phyloP scores from a whole-genome alignment of 2,888 invertebrate genomes.

The Polietes domitor region DNA sequence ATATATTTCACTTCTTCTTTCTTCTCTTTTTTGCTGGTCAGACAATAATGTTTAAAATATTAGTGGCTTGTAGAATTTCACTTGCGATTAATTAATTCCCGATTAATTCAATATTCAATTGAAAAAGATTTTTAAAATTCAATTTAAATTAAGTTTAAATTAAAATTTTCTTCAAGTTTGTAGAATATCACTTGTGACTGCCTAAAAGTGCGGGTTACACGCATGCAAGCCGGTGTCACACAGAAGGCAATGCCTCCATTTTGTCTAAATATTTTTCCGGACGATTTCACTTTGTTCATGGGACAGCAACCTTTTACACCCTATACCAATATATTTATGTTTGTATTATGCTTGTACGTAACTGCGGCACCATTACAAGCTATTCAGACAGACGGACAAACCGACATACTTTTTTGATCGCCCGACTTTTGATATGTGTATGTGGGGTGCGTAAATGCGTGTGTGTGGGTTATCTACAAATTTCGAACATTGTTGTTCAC shows the following conservation, averaged over 20 bases:
- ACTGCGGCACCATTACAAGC: slow-evolving; percentile 54
- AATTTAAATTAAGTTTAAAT: no score
- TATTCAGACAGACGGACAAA: slow-evolving; percentile 38
- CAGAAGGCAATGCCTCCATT: slow-evolving; percentile 48
- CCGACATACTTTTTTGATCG: slow-evolving; percentile 56
- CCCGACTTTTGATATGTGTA: slow-evolving; percentile 46
- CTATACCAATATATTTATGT: neutral
- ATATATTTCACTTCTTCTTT: no score
- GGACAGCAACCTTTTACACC: slow-evolving; percentile 17
- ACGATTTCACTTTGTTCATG: slow-evolving; percentile 17
- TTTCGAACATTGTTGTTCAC: slow-evolving; percentile 7
- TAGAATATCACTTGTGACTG: neutral
- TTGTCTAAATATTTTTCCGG: slow-evolving; percentile 51
- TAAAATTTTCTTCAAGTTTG: neutral
- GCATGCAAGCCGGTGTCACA: neutral
- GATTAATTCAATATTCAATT: no score
- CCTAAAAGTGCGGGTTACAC: neutral
- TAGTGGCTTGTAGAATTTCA: no score
- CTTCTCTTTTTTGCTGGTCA: no score
- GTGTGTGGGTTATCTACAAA: slow-evolving; percentile 41
- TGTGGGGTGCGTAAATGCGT: slow-evolving; percentile 16
- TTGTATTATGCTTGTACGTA: neutral
- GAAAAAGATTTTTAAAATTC: no score
- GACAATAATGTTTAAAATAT: no score
- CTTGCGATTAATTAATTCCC: no score